Base-by-base conservation (phyloP, 1,140 invertebrate genomes). In the Ruditapes philippinarum region DNA sequence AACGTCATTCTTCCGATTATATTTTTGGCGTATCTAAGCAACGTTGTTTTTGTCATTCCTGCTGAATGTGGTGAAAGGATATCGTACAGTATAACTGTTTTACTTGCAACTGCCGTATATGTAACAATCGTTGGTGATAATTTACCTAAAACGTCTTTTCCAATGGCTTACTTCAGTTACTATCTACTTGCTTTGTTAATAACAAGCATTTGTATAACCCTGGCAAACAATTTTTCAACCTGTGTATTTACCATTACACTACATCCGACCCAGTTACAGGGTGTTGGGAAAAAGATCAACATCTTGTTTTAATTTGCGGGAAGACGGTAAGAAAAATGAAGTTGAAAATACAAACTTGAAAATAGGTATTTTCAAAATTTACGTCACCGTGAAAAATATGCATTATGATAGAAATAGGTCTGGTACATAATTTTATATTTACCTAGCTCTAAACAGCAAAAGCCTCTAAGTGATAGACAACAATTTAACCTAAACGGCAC, bases 41-140 rank as follows among this genome's bases (percentile, higher is more conserved):
- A 97, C 12, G 93, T 97, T 3, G 96, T 96, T n/a, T 97, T 97
- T 94, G 96, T 96, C 90, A 93, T 97, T 51, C 96, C 96, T 12
- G 96, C 96, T 96, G 96, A 97, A 88, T 96, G 96, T 19, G 96
- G 96, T 0, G 96, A 97, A 92, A 96, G 97, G 90, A 96, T 97
- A 65, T 95, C 96, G 5, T 95, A 97, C 25, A 96, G 96, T 31
- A 94, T 97, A 45, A 96, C 96, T 11, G 96, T 97, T 5, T 93
- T 97, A 0, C 93, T 97, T 14, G 96, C 97, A 12, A 96, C 97
- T 91, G 96, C 96, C 68, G 96, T 97, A n/a, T 97, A 97, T 92
- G 96, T 97, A 95, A 92, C 97, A 74, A 96, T 96, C 78, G 96
- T 97, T 62, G 96, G 96, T 25, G 96, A 97, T 91, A 96, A 96